Evolutionary conservation across 35 echinoderm and acorn worm species (phyloP).

Genomic region (Ophioderma brevispina): DNA sequence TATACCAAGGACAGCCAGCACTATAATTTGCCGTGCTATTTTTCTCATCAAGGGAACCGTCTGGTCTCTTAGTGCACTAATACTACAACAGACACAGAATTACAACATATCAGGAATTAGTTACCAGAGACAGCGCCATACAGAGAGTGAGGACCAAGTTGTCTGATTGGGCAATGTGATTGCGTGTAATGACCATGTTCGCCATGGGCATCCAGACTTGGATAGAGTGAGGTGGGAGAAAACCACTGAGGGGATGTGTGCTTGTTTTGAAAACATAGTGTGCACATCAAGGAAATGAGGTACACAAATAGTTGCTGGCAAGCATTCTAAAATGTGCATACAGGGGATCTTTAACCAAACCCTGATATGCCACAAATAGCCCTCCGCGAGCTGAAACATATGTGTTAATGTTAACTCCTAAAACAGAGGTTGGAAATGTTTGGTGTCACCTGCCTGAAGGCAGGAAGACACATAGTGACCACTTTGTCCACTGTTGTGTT

Average conservation of each 20-base stretch:
- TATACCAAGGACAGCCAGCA: too few species aligned
- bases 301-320: too few species aligned
- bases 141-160: slow-evolving; percentile 92
- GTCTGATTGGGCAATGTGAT: slow-evolving; percentile 95
- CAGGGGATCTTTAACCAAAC: neutral
- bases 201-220: slow-evolving; percentile 86
- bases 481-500: too few species aligned
- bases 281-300: too few species aligned
- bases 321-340: neutral
- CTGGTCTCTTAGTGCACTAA: slow-evolving; percentile 88
- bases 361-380: too few species aligned
- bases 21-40: neutral
- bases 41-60: slow-evolving; percentile 80
- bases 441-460: too few species aligned
- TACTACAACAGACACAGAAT: slow-evolving; percentile 90
- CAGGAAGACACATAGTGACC: too few species aligned
- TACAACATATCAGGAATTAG: slow-evolving; percentile 92
- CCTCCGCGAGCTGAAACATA: too few species aligned
- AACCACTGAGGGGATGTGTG: too few species aligned
- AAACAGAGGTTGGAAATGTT: too few species aligned
- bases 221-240: slow-evolving; percentile 66
- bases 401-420: too few species aligned
- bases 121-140: slow-evolving; percentile 78
- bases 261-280: too few species aligned
- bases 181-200: slow-evolving; percentile 95